phyloP scores from a whole-genome alignment of 2,797 vertebrate species.

The Sebastes variabilis region DNA sequence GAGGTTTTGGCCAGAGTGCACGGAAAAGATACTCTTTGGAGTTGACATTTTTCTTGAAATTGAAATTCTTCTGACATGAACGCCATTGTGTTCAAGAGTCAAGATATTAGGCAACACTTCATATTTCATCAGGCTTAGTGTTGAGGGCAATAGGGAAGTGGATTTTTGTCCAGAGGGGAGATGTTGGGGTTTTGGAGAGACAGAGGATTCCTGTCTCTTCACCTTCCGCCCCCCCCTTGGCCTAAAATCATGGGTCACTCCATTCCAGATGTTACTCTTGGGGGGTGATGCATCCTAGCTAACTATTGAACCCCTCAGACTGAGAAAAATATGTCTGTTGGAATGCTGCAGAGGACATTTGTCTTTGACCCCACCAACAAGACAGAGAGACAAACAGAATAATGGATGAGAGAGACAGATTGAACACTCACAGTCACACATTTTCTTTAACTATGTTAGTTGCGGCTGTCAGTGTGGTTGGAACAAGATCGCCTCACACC shows the following conservation, averaged over 20 bases:
- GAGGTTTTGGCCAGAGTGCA: slow-evolving; percentile 31
- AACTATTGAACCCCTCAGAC: slow-evolving; percentile 37
- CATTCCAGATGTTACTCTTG: slow-evolving; percentile 76
- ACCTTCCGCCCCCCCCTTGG: slow-evolving; percentile 24
- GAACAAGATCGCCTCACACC: not conserved
- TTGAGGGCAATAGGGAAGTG: not conserved
- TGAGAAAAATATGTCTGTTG: slow-evolving; percentile 32
- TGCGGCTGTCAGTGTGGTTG: not conserved
- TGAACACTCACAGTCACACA: not conserved
- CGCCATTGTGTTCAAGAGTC: not conserved
- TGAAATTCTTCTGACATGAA: slow-evolving; percentile 10
- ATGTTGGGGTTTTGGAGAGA: slow-evolving; percentile 31
- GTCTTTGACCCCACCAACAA: slow-evolving; percentile 21
- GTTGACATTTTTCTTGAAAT: slow-evolving; percentile 21
- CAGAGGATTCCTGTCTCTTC: slow-evolving; percentile 35
- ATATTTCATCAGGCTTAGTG: slow-evolving; percentile 20
- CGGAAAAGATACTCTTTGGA: slow-evolving; percentile 37
- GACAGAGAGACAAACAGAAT: not conserved
- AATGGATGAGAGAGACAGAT: not conserved
- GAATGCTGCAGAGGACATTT: slow-evolving; percentile 53
- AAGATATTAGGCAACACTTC: slow-evolving; percentile 3
- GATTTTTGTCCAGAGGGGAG: slow-evolving; percentile 24
- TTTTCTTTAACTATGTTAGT: not conserved
- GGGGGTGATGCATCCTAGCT: slow-evolving; percentile 21
- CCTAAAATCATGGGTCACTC: slow-evolving; percentile 60